Evolutionary conservation across 2,797 vertebrate species (phyloP).

Genomic region (Hydrolagus colliei): DNA sequence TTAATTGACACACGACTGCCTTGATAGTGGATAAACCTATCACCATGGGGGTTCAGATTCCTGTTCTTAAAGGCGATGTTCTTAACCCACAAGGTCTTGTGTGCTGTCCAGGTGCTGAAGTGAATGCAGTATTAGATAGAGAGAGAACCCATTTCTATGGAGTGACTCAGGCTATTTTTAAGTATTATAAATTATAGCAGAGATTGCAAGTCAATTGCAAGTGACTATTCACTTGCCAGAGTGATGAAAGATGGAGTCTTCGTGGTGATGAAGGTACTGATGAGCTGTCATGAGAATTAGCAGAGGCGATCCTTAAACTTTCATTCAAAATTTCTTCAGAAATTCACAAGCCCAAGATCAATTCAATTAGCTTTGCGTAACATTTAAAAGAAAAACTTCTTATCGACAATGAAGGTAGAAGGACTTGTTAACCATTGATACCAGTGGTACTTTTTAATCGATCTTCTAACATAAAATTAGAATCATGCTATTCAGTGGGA

Average conservation of each 20-base stretch:
- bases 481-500: background rate
- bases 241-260: background rate
- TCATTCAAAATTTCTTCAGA: background rate
- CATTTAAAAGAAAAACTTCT: background rate
- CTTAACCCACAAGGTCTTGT: background rate
- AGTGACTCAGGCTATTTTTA: background rate
- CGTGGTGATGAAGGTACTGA: background rate
- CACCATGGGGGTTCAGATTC: background rate
- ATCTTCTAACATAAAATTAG: background rate
- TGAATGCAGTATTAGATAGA: background rate
- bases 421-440: background rate
- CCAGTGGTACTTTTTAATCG: background rate
- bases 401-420: background rate
- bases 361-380: background rate
- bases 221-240: background rate
- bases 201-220: background rate
- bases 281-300: too few species aligned
- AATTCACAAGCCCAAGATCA: background rate
- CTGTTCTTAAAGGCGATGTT: background rate
- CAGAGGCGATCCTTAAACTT: too few species aligned
- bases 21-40: background rate
- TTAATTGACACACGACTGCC: background rate
- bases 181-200: background rate
- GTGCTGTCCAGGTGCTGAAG: background rate
- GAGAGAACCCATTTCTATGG: background rate